These are phyloP conservation scores for Colistium nudipinnis DNA, from an alignment of 2,113 vertebrate species.

Conservation along the genomic window DNA sequence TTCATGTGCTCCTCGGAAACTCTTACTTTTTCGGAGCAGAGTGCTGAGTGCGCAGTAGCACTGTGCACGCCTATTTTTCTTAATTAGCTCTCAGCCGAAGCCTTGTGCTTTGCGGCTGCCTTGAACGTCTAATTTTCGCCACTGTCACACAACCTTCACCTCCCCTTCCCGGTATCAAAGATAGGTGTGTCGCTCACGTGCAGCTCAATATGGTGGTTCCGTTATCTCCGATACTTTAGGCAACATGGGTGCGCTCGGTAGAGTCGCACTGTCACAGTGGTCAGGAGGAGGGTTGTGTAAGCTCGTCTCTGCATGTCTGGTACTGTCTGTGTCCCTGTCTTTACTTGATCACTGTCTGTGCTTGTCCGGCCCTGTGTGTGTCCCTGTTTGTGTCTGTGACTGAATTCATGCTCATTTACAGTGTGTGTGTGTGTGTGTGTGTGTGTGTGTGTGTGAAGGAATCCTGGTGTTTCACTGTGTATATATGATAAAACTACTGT, in stretches of 20 bases:
- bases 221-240: background rate
- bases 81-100: background rate
- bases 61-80: background rate
- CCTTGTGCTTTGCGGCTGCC: too few species aligned
- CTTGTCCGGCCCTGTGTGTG: too few species aligned
- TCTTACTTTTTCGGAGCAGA: background rate
- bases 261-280: constrained; percentile 55
- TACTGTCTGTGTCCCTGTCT: background rate
- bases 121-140: too few species aligned
- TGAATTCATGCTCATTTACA: constrained; percentile 18
- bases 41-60: background rate
- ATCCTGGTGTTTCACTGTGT: background rate
- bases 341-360: background rate
- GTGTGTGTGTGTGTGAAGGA: background rate
- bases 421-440: background rate
- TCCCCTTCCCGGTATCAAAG: background rate
- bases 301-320: too few species aligned
- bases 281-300: constrained; percentile 56
- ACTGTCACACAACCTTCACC: background rate
- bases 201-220: background rate
- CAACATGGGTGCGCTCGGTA: constrained; percentile 25
- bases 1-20: constrained; percentile 66
- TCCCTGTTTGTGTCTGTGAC: background rate
- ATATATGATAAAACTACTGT: background rate
- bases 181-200: constrained; percentile 7